phyloP scores from a whole-genome alignment of 2,113 vertebrate genomes.

The Paratilapia polleni region DNA sequence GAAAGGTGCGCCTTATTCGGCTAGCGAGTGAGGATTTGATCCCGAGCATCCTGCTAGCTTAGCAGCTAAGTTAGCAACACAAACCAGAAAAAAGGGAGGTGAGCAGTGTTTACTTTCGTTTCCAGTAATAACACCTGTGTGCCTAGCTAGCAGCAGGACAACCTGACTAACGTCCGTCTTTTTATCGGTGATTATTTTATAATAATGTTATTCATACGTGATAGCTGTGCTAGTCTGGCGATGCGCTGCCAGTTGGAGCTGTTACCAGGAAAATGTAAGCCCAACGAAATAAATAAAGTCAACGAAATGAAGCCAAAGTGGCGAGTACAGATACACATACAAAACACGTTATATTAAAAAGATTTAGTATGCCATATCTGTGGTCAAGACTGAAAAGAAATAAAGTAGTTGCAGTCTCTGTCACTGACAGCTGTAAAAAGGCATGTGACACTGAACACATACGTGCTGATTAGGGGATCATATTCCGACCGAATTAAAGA shows the following conservation, averaged over 20 bases:
- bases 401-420: neutral
- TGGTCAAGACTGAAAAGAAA: neutral
- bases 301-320: neutral
- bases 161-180: neutral
- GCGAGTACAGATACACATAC: accelerated
- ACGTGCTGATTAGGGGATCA: neutral
- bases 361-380: neutral
- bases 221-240: neutral
- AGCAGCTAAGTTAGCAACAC: constrained; percentile 38
- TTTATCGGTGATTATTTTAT: neutral
- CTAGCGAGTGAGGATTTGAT: neutral
- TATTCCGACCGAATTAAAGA: neutral
- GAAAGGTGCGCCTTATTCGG: neutral
- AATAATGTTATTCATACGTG: neutral
- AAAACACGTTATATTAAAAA: neutral
- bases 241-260: neutral
- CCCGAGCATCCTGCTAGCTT: constrained; percentile 40
- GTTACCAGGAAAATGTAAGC: neutral
- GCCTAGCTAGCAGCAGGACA: accelerated
- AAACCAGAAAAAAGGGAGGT: constrained; percentile 36
- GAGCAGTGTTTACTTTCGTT: constrained; percentile 17
- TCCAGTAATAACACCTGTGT: neutral
- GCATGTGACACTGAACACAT: neutral
- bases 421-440: neutral
- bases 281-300: neutral